A percentile compares a stretch with the other conserved stretches of the same genome.
Conservation (phyloP, 2,797 vertebrate genomes). For the Hirundo rustica region DNA sequence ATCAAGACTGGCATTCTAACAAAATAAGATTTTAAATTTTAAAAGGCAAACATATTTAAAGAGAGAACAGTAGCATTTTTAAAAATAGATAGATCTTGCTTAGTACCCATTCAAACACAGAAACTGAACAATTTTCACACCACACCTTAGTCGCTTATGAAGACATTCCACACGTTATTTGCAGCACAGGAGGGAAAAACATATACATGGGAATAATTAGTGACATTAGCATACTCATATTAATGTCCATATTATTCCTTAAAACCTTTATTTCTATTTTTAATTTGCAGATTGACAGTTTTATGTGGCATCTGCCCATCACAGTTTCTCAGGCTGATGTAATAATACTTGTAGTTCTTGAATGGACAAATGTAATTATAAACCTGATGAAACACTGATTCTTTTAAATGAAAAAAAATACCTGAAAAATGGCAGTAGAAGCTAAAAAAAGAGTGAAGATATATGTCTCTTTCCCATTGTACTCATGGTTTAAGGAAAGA, state of each 20-base stretch:
- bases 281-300: background rate
- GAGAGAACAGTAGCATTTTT: background rate
- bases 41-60: background rate
- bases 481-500: background rate
- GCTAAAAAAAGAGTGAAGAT: background rate
- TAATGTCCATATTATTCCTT: background rate
- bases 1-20: background rate
- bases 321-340: background rate
- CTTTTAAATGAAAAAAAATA: background rate
- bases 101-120: background rate
- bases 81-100: background rate
- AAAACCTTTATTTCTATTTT: background rate
- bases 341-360: background rate
- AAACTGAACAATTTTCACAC: background rate
- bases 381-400: background rate
- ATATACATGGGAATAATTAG: background rate
- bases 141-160: background rate
- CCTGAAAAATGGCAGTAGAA: background rate
- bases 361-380: background rate
- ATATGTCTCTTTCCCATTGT: background rate
- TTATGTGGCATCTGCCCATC: background rate
- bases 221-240: background rate
- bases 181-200: background rate
- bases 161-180: background rate
- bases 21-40: background rate